Percentiles rank a stretch among this genome's conserved stretches.
phyloP scores from a whole-genome alignment of 2,113 vertebrate genomes.

The Gavialis gangeticus region DNA sequence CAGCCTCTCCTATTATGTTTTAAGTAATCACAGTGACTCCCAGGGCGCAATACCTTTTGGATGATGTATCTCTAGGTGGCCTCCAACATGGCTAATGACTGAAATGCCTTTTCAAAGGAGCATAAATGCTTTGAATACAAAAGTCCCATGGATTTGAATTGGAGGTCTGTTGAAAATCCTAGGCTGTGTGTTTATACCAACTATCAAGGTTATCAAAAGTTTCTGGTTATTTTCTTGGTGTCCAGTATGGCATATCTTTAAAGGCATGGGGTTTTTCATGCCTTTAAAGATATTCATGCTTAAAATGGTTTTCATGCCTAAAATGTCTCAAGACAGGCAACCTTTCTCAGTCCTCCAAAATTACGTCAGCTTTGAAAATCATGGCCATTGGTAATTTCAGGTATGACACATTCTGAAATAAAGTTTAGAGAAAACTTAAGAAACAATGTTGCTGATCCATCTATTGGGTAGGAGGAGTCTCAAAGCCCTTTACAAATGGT shows the following conservation, averaged over 20 bases:
- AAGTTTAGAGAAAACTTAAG: rapidly evolving
- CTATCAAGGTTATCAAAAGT: not conserved
- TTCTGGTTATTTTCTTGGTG: not conserved
- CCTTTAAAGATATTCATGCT: no score
- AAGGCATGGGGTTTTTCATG: not conserved
- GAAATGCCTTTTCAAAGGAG: not conserved
- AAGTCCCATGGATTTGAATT: not conserved
- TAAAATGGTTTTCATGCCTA: not conserved
- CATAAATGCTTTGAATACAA: not conserved
- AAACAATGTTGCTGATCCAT: not conserved
- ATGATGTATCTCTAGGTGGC: not conserved
- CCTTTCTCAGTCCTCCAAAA: not conserved
- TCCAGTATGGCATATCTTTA: not conserved
- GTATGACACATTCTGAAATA: not conserved
- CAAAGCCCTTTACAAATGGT: not conserved
- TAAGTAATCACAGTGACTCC: slow-evolving; percentile 18
- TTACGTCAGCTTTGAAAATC: not conserved
- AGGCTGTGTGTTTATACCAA: not conserved
- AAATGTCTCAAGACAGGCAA: not conserved
- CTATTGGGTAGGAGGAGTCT: not conserved
- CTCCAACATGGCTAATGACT: not conserved
- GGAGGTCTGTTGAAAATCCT: not conserved
- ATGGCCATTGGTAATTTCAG: not conserved
- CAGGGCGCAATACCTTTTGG: not conserved
- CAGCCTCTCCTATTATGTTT: not conserved